Evolutionary conservation across 2,113 vertebrate genomes (phyloP).

Genomic region (Malurus alboscapulatus): DNA sequence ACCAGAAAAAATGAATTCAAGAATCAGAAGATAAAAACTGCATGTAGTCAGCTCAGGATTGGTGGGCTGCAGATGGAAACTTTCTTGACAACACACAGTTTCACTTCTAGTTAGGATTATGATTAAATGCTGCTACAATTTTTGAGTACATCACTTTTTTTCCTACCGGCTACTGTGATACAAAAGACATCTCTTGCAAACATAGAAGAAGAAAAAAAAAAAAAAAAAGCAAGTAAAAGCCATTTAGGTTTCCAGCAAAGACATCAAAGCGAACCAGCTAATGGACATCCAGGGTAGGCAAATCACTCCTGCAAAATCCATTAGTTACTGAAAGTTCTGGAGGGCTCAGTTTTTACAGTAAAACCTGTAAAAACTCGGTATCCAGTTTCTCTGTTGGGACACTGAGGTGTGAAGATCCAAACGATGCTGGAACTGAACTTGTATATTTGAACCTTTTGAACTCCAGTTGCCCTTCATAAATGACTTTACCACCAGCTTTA

Average conservation of each 20-base stretch:
- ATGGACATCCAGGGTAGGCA: conserved; percentile 67
- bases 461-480: conserved; percentile 67
- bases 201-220: conserved; percentile 21
- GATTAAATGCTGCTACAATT: conserved; percentile 22
- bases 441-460: conserved; percentile 74
- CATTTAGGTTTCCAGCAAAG: conserved; percentile 66
- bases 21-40: conserved; percentile 15
- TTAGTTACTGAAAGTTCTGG: conserved; percentile 76
- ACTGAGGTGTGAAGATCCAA: conserved; percentile 77
- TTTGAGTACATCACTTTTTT: background rate
- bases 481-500: conserved; percentile 57
- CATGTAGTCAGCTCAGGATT: background rate
- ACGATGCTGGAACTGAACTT: conserved; percentile 74
- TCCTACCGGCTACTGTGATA: conserved; percentile 1
- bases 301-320: conserved; percentile 84
- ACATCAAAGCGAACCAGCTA: conserved; percentile 61
- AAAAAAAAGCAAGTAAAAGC: conserved; percentile 55
- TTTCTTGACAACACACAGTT: background rate
- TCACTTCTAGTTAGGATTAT: background rate
- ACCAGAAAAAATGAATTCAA: conserved; percentile 26
- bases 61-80: conserved; percentile 23
- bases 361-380: conserved; percentile 73
- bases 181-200: conserved; percentile 52
- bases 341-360: conserved; percentile 74
- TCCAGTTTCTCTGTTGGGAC: conserved; percentile 76